Percentiles rank a stretch among this genome's conserved stretches.
phyloP scores from a whole-genome alignment of 2,113 vertebrate species.

The Ameiurus melas region DNA sequence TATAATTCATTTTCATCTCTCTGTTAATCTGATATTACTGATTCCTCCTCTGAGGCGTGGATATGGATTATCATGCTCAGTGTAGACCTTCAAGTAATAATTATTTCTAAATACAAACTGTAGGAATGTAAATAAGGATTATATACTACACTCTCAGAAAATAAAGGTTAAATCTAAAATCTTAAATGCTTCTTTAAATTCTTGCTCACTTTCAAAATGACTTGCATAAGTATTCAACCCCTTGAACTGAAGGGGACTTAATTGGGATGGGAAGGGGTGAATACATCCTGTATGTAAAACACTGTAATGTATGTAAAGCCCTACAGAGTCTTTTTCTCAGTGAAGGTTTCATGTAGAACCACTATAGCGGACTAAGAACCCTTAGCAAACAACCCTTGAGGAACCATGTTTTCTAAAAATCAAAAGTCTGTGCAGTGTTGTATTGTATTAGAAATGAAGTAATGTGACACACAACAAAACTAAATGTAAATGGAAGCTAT shows the following conservation, averaged over 20 bases:
- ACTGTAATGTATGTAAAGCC: neutral
- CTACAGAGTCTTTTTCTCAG: neutral
- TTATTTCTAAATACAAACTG: constrained; percentile 30
- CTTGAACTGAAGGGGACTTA: neutral
- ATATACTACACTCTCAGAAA: neutral
- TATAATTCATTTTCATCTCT: constrained; percentile 59
- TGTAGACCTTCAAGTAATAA: constrained; percentile 42
- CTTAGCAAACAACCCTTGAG: neutral
- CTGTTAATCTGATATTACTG: constrained; percentile 75
- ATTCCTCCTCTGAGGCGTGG: constrained; percentile 46
- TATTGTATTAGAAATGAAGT: neutral
- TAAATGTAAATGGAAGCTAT: neutral
- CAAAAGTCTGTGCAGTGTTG: neutral
- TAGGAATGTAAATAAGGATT: neutral
- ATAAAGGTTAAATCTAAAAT: neutral
- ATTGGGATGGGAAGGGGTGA: neutral
- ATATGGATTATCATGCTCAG: constrained; percentile 42
- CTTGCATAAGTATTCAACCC: neutral
- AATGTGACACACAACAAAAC: neutral
- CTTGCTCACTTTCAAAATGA: neutral
- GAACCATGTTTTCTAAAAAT: neutral
- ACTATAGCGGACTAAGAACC: neutral
- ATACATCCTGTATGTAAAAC: neutral
- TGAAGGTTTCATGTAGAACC: neutral
- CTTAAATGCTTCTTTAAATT: neutral